Evolutionary conservation across 2,797 vertebrate species (phyloP).

Genomic region (Artibeus jamaicensis): DNA sequence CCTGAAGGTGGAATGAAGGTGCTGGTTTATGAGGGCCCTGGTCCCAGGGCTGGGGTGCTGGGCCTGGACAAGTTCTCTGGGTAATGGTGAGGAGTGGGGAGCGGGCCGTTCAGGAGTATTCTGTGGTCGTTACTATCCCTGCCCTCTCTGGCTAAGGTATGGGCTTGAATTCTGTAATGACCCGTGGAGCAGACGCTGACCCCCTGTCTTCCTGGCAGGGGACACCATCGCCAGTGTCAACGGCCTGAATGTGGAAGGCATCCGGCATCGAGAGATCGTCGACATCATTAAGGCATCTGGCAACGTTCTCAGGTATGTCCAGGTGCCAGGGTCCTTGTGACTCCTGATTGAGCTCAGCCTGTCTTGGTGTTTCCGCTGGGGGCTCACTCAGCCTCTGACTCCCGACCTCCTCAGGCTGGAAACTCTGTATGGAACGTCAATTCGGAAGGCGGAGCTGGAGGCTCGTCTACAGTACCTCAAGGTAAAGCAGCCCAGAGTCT

Average conservation of each 20-base stretch:
- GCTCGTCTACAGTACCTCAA: conserved; percentile 95
- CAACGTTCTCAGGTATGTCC: conserved; percentile 88
- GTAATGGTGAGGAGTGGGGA: neutral
- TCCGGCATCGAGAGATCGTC: conserved; percentile 94
- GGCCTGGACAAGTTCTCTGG: neutral
- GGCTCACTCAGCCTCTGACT: neutral
- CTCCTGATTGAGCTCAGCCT: neutral
- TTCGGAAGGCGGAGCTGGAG: conserved; percentile 94
- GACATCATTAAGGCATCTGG: conserved; percentile 94
- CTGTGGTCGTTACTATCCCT: neutral
- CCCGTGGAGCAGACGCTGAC: neutral
- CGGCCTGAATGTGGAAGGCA: conserved; percentile 90
- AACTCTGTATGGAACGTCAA: conserved; percentile 92
- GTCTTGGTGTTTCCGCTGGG: neutral
- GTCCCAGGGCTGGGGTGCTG: neutral
- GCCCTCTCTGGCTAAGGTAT: neutral
- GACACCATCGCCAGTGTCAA: conserved; percentile 96
- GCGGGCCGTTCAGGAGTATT: neutral
- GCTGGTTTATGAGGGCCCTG: neutral
- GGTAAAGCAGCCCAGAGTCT: conserved; percentile 79
- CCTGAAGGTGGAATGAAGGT: neutral
- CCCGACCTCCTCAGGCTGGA: conserved; percentile 85
- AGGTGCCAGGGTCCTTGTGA: neutral
- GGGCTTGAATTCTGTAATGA: neutral
- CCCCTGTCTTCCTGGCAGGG: conserved; percentile 82